Conservation (phyloP, 2,113 vertebrate species). For the Stercorarius parasiticus region DNA sequence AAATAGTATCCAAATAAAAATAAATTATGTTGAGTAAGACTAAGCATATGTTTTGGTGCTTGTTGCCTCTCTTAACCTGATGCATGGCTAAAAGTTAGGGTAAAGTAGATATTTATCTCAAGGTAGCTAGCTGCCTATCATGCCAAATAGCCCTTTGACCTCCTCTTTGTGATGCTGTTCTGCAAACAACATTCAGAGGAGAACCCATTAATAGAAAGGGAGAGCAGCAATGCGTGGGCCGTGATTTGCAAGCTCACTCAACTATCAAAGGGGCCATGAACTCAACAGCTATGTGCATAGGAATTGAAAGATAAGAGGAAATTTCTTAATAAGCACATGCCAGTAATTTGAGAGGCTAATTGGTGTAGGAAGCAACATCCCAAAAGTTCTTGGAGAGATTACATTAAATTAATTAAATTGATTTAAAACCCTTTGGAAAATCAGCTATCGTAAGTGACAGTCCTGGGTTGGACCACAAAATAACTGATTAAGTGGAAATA, state of each 20-base stretch:
- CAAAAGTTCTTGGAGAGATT: conserved; percentile 1
- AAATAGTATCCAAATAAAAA: not conserved
- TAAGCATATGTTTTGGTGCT: not conserved
- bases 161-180: not conserved
- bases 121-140: not conserved
- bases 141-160: not conserved
- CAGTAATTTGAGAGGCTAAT: conserved; percentile 42
- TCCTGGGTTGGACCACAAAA: not conserved
- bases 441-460: not conserved
- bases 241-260: not conserved
- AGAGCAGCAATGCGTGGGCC: not conserved
- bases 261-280: not conserved
- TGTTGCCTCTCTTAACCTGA: not conserved
- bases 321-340: not conserved
- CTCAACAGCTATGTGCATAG: not conserved
- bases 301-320: not conserved
- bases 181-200: not conserved
- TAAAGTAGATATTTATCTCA: not conserved
- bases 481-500: conserved; percentile 32
- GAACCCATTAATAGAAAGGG: not conserved
- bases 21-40: not conserved
- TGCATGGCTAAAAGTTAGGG: not conserved
- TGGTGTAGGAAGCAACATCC: not conserved
- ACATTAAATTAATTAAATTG: conserved; percentile 40
- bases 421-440: conserved; percentile 21